Evolutionary conservation across 2,113 vertebrate genomes (phyloP).

Genomic region (Pimephales promelas): DNA sequence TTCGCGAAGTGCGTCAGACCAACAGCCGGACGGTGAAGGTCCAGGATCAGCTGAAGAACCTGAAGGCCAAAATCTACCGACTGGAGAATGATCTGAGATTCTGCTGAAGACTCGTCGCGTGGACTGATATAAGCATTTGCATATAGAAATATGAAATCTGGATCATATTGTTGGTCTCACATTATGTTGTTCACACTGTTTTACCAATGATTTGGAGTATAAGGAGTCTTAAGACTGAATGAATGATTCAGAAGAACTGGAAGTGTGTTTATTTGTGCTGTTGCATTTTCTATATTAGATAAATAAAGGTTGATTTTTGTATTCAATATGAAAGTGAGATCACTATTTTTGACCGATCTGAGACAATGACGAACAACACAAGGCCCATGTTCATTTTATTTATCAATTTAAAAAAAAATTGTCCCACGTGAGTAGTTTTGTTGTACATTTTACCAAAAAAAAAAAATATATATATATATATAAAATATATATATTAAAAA

Average conservation of each 20-base stretch:
- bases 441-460: too few relatives aligned
- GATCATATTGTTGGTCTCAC: too few relatives aligned
- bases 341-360: not conserved
- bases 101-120: constrained; percentile 69
- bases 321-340: not conserved
- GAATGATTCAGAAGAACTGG: not conserved
- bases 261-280: not conserved
- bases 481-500: too few relatives aligned
- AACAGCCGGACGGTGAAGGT: constrained; percentile 84
- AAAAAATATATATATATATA: too few relatives aligned
- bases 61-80: constrained; percentile 90
- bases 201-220: not conserved
- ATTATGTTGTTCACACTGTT: not conserved
- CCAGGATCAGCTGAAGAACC: constrained; percentile 84
- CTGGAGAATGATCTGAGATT: constrained; percentile 88
- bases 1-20: constrained; percentile 85
- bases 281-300: not conserved
- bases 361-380: not conserved
- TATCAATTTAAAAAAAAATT: too few relatives aligned
- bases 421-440: too few relatives aligned
- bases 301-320: constrained; percentile 14
- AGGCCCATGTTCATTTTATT: not conserved
- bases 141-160: not conserved
- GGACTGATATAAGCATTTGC: not conserved
- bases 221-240: not conserved